Evolutionary conservation across 2,888 invertebrate genomes (phyloP), one percentile per base, ranked within the genome.

Genomic region (Scaptomyza flava): DNA sequence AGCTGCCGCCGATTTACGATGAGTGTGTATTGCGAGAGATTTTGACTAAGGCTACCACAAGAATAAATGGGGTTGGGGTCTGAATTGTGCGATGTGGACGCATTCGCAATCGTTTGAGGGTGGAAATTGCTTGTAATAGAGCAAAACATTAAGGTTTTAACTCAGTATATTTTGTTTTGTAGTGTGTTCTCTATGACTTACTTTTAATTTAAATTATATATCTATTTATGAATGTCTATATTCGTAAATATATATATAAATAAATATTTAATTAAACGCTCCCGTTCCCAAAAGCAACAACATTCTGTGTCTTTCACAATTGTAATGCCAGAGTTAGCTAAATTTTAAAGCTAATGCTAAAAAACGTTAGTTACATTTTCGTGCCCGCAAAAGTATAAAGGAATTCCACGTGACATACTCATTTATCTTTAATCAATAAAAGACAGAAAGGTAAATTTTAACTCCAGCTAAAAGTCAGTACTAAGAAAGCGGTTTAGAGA

Each of bases 51-150:
- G 46, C 38, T 41, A 43, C 31, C 58, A 30, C 57, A 52, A 42
- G 65, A 34, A 20, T 11, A 6, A 14, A 20, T 14, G 36, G 33
- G 48, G 47, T 27, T 61, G 43, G 46, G 52, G 46, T 38, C 42
- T 43, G 42, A 36, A 33, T n/a, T 56, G 36, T 23, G 52, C 12
- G 42, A 20, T 34, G 23, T 41, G 56, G 30, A 42, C 42, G 41
- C 38, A 43, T 68, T 36, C 45, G 36, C 58, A 59, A 50, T 41
- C 38, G 36, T 31, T 34, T 34, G 31, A 43, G 59, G 68, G 59
- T 72, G 57, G 45, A 71, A 71, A 56, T 27, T 30, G 58, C 43
- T 57, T 72, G 47, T 65, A 53, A 46, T 64, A 53, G 68, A 51
- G 68, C 56, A 64, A 59, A 73, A 68, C 60, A 73, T 78, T 50